phyloP scores from a whole-genome alignment of 2,797 vertebrate species.

The Pogonophryne albipinna region DNA sequence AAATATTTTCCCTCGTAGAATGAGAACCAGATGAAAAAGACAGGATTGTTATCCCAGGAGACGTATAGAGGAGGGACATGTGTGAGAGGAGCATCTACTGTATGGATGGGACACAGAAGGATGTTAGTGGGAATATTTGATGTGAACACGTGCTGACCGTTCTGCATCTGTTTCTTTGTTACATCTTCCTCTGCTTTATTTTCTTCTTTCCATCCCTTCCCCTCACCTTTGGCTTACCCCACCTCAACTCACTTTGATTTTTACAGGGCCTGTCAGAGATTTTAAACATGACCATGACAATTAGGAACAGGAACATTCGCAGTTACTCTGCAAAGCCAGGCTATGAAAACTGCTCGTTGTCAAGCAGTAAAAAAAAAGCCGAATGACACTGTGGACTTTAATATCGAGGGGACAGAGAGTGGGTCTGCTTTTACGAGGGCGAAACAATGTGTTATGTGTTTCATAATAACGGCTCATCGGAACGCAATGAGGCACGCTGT shows the following conservation, averaged over 20 bases:
- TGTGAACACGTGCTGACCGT: neutral
- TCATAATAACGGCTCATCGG: slow-evolving; percentile 61
- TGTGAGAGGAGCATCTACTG: slow-evolving; percentile 33
- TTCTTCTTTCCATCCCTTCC: slow-evolving; percentile 8
- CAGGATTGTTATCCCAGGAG: slow-evolving; percentile 64
- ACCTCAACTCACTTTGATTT: slow-evolving; percentile 37
- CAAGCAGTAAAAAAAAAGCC: neutral
- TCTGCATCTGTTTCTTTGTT: slow-evolving; percentile 43
- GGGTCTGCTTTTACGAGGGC: slow-evolving; percentile 39
- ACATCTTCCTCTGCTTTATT: slow-evolving; percentile 4
- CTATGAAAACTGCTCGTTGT: slow-evolving; percentile 45
- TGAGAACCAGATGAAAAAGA: slow-evolving; percentile 75
- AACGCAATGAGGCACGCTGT: slow-evolving; percentile 42
- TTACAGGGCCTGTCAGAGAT: slow-evolving; percentile 48
- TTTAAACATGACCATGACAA: slow-evolving; percentile 49
- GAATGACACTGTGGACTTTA: slow-evolving; percentile 47
- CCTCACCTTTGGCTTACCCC: slow-evolving; percentile 61
- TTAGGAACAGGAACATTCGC: slow-evolving; percentile 40
- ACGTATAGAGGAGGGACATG: slow-evolving; percentile 30
- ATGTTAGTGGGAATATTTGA: neutral
- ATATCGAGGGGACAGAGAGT: slow-evolving; percentile 36
- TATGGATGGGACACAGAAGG: neutral
- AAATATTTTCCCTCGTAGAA: slow-evolving; percentile 79
- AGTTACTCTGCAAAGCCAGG: slow-evolving; percentile 43
- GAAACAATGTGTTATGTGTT: slow-evolving; percentile 54